A percentile compares a stretch with the other conserved stretches of the same genome.
phyloP scores from a whole-genome alignment of 2,797 vertebrate genomes.

The Phrynocephalus forsythii region DNA sequence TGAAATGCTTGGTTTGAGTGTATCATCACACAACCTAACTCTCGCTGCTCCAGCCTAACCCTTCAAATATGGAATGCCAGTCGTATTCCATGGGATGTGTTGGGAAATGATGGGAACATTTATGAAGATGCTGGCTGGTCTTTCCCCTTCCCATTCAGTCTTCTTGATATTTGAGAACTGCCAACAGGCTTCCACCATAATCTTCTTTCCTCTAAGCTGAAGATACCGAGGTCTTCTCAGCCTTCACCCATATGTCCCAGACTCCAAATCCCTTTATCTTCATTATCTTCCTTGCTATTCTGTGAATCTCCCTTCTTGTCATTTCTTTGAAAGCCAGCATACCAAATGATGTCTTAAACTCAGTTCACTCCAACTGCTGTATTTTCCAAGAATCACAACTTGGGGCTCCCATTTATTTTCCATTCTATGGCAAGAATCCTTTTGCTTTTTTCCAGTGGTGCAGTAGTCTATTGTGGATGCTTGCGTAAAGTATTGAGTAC shows the following conservation, averaged over 20 bases:
- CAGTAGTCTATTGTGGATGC: no score
- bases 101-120: not conserved
- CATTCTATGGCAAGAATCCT: not conserved
- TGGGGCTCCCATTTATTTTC: not conserved
- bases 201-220: slow-evolving; percentile 32
- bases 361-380: no score
- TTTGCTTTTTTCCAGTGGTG: no score
- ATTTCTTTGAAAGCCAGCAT: not conserved
- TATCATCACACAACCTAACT: no score
- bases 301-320: not conserved
- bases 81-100: no score
- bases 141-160: not conserved
- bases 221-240: slow-evolving; percentile 15
- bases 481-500: no score
- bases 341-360: not conserved
- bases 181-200: slow-evolving; percentile 9
- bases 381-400: not conserved
- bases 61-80: no score
- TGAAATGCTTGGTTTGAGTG: not conserved
- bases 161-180: slow-evolving; percentile 13
- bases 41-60: no score
- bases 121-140: no score
- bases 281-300: slow-evolving; percentile 13
- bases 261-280: slow-evolving; percentile 8
- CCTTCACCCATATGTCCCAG: not conserved